A percentile compares a stretch with the other conserved stretches of the same genome.
Conservation (phyloP, 1,140 invertebrate genomes). For the Sitobion miscanthi region DNA sequence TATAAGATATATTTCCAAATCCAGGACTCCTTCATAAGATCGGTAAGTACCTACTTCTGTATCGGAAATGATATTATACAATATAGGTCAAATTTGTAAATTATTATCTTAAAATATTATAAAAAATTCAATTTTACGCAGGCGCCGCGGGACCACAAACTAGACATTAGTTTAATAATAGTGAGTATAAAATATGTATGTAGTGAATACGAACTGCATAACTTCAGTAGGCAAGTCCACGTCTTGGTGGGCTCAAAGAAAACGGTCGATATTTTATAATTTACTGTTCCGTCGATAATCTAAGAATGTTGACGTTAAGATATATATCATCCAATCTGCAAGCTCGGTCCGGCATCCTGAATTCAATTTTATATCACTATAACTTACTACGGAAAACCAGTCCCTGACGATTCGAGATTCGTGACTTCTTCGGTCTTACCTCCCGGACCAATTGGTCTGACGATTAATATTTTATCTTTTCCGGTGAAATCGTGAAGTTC, state of each 20-base stretch:
- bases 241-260: not conserved
- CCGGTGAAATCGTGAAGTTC: not conserved
- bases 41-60: too few relatives aligned
- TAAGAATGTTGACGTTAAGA: not conserved
- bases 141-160: too few relatives aligned
- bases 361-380: not conserved
- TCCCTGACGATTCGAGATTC: not conserved
- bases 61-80: too few relatives aligned
- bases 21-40: too few relatives aligned
- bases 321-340: not conserved
- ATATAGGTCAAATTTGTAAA: too few relatives aligned
- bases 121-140: too few relatives aligned
- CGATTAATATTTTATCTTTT: not conserved
- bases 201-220: too few relatives aligned
- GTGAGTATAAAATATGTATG: too few relatives aligned
- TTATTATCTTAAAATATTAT: too few relatives aligned
- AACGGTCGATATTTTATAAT: not conserved
- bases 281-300: not conserved
- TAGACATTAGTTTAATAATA: too few relatives aligned
- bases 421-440: too few relatives aligned
- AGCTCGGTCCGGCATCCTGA: not conserved
- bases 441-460: not conserved
- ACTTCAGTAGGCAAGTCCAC: not conserved
- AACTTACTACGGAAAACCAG: not conserved
- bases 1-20: too few relatives aligned